Evolutionary conservation across 2,797 vertebrate genomes (phyloP), one percentile per base, ranked within the genome.

Genomic region (Trematomus bernacchii): DNA sequence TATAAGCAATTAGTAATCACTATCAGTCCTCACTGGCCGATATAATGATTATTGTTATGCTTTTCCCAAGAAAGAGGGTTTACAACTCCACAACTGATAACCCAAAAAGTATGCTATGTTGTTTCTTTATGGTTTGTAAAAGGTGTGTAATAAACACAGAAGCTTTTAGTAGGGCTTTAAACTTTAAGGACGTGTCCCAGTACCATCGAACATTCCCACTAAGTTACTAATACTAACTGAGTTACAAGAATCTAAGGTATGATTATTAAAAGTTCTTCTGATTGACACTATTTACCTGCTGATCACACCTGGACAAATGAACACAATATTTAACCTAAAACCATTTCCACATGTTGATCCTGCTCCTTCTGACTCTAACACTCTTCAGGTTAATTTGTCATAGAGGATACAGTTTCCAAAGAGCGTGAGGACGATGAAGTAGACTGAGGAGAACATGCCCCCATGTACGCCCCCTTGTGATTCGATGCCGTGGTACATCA

Each of bases 371-470:
- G n/a, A 54, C 43, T 8, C 60, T 6, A 6, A 40, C n/a, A 40
- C n/a, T 3, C 15, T 52, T 18, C 13, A 19, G 37, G 53, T 67
- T 9, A 68, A 60, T 55, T 5, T 18, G 58, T 68, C 15, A 62
- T 18, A 77, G 89, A 97, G 97, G 97, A 99, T 99, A 99, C 98
- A 99, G 95, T 99, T 99, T 77, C 98, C 98, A 37, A 99, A 99
- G 11, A 99, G 93, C 0, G 98, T 99, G 74, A 99, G 94, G 73
- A 99, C 96, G 0, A 99, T 99, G 94, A 99, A 99, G 90, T 99
- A 99, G 76, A 98, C 93, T 2, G 97, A 99, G 5, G 96, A 99
- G 91, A 97, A 96, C 98, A 99, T 99, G 69, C 97, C 98, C 1
- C 95, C 93, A 11, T 87, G 95, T 64, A 99, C 97, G 0, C 98